A percentile compares a stretch with the other conserved stretches of the same genome.
Conservation (phyloP, 2,888 invertebrate genomes). For the Patella ulyssiponensis region DNA sequence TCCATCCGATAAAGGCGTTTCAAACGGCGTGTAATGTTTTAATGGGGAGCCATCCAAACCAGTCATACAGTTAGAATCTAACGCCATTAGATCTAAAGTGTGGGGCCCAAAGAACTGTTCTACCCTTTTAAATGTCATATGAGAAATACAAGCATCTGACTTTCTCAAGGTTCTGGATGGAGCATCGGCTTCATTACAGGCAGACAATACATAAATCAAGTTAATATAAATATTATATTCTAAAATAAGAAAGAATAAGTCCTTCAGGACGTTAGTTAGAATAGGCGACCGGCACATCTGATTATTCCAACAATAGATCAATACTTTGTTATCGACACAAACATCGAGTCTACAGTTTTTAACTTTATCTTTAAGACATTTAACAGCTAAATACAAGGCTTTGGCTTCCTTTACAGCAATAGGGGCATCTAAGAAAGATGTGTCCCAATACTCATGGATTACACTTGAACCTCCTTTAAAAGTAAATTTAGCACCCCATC, state of each 20-base stretch:
- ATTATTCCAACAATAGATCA: not conserved
- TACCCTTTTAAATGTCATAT: not conserved
- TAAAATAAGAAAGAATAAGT: not conserved
- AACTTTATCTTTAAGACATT: not conserved
- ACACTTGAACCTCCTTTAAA: not conserved
- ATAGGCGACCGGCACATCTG: not conserved
- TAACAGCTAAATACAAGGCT: not conserved
- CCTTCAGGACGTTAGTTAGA: not conserved
- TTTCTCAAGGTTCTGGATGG: not conserved
- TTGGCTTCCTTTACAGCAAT: not conserved
- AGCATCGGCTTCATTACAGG: not conserved
- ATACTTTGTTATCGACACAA: not conserved
- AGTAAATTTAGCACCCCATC: not conserved
- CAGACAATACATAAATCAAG: not conserved
- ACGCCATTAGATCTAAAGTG: not conserved
- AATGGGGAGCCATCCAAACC: not conserved
- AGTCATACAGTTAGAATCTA: not conserved
- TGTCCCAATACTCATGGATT: not conserved
- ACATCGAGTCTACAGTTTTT: not conserved
- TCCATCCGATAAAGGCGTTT: not conserved
- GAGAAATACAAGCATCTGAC: not conserved
- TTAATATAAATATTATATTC: not conserved
- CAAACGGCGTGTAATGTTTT: not conserved
- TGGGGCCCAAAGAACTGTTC: not conserved
- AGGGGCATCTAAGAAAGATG: not conserved